Evolutionary conservation across 2,888 invertebrate species (phyloP), one percentile per base, ranked within the genome.

Genomic region (Gisinianus flammeolus): DNA sequence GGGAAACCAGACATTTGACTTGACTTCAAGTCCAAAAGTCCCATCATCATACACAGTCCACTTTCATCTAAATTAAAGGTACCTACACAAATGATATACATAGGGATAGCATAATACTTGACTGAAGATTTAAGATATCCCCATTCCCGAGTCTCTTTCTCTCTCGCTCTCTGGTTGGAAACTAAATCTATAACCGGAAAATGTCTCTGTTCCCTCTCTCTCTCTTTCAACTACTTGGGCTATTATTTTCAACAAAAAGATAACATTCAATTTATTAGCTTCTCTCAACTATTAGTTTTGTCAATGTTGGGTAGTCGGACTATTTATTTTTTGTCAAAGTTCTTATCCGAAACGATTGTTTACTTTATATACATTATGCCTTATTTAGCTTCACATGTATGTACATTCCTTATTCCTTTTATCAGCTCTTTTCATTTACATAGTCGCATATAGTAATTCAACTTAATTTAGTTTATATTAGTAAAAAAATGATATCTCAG

Each of bases 191-290:
- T 28, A 71, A 72, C 72, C 72, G 72, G 72, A 72, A 72, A 72
- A 72, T 72, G 72, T 72, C 72, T 72, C 72, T 58, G 58, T 58
- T 62, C 62, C 58, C 62, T 72, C 72, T 72, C 72, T 58, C 72
- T 58, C 72, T 72, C 58, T 72, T 33, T 31, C 56, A 72, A 72
- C 72, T n/a, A n/a, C n/a, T 58, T 12, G 22, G 33, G 56, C 58
- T 72, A 58, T 72, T 72, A 58, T 72, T 72, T 72, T 58, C 33
- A 72, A 72, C 31, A 30, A 58, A 72, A 72, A 72, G 33, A 72
- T 58, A 72, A 56, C 72, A 72, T 56, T 72, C 72, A 72, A 72
- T 72, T 72, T 72, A 72, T 72, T 72, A 72, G 58, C 58, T 72
- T 72, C 72, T 72, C 72, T 31, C 31, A 58, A 22, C 72, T 56